These are phyloP conservation scores for Stomatorhinus ivindoensis DNA, from an alignment of 2,113 vertebrate species.

Conservation along the genomic window DNA sequence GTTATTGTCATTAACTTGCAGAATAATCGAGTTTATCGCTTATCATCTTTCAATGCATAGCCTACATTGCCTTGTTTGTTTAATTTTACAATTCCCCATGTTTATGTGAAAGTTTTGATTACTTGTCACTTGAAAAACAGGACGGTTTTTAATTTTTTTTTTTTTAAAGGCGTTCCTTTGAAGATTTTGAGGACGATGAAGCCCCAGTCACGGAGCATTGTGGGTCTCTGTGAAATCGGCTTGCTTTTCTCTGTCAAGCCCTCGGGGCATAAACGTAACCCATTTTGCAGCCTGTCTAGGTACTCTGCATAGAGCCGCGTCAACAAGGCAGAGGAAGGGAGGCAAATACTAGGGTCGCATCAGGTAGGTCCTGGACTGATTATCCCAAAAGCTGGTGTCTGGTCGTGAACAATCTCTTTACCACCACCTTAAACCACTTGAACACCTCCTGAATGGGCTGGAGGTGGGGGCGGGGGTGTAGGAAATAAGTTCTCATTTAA, in stretches of 20 bases:
- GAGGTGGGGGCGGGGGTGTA: conserved; percentile 33
- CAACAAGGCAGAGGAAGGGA: neutral
- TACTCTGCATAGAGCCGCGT: neutral
- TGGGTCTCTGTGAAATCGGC: neutral
- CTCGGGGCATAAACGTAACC: neutral
- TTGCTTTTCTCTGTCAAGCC: neutral
- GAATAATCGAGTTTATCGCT: neutral
- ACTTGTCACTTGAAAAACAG: neutral
- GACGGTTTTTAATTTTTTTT: neutral
- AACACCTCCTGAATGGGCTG: neutral
- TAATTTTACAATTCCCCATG: neutral
- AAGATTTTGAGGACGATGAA: neutral
- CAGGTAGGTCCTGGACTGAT: neutral
- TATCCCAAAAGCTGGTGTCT: conserved; percentile 14
- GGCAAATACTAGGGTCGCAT: neutral
- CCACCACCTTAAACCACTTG: neutral
- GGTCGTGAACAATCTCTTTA: conserved; percentile 44
- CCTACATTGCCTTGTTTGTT: neutral
- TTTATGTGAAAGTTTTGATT: neutral
- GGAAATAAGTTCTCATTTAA: conserved; percentile 39
- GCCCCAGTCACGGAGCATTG: neutral
- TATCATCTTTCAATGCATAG: neutral
- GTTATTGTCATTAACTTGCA: neutral
- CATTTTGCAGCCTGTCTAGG: neutral
- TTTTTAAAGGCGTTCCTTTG: neutral